Evolutionary conservation across 1,140 invertebrate genomes (phyloP), one percentile per base, ranked within the genome.

Genomic region (Megalonaias nervosa): DNA sequence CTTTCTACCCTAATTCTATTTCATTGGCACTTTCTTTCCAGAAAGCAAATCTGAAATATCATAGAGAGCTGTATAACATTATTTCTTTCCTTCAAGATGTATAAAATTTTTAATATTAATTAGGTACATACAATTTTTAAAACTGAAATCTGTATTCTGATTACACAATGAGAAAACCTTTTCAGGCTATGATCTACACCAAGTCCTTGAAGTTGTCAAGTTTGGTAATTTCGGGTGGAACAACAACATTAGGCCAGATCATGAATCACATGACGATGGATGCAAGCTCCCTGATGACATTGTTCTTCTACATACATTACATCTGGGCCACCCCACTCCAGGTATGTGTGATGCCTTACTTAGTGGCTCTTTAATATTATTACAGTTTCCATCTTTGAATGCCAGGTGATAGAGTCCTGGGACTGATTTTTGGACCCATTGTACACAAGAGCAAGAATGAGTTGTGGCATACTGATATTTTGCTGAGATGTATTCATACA

Each of bases 251-350:
- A 82, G 90, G 91, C 72, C 84, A 90, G 68, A 91, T 92, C 70
- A 94, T 94, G n/a, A 97, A 97, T 91, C 92, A 96, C 67, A 94
- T 96, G 92, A 94, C 95, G 11, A 94, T 96, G 84, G 96, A 97
- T 89, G 93, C 94, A 1, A 93, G 93, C 57, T 96, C 96, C 85
- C 92, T 97, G 17, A 95, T 96, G 94, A 94, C 94, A 65, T 94
- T 96, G 85, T 94, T 96, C 86, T 95, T 95, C 93, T 95, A 96
- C 83, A 94, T 94, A 67, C 95, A 97, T 91, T 97, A 96, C 85
- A 92, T 94, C 31, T 97, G 96, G 96, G 94, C 95, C 1, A 95
- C 96, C 80, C 96, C 96, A 31, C 89, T 96, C 38, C 96, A 96
- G 93, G 95, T 95, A 86, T 85, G 23, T 17, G 56, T 48, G 6